phyloP scores from a whole-genome alignment of 1,140 invertebrate species.

The Drosophila simulans region DNA sequence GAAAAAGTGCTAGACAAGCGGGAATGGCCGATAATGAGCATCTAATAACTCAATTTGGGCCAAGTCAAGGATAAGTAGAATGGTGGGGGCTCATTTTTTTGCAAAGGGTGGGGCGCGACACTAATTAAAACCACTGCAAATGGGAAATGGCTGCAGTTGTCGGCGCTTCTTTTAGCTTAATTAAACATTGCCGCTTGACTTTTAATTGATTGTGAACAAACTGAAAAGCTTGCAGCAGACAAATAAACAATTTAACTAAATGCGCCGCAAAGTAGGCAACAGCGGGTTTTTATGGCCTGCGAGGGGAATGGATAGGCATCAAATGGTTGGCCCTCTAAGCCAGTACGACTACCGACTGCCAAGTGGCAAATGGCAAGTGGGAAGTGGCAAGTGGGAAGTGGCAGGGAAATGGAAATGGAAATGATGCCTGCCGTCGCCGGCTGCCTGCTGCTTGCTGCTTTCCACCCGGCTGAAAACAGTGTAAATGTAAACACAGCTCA shows the following conservation, averaged over 20 bases:
- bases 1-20: slow-evolving; percentile 10
- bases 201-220: slow-evolving; percentile 82
- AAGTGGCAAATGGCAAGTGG: slow-evolving; percentile 33
- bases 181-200: slow-evolving; percentile 79
- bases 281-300: slow-evolving; percentile 50
- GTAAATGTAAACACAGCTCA: slow-evolving; percentile 78
- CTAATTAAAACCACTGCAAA: slow-evolving; percentile 71
- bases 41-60: slow-evolving; percentile 76
- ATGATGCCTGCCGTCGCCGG: slow-evolving; percentile 63
- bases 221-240: slow-evolving; percentile 62
- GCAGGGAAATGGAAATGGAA: slow-evolving; percentile 56
- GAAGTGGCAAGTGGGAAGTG: slow-evolving; percentile 50
- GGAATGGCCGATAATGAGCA: slow-evolving; percentile 69
- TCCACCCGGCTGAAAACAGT: slow-evolving; percentile 41
- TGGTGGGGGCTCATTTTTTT: background rate
- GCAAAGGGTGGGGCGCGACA: slow-evolving; percentile 24
- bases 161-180: slow-evolving; percentile 75
- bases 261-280: slow-evolving; percentile 79
- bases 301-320: slow-evolving; percentile 6
- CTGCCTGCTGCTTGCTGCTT: slow-evolving; percentile 10
- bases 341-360: slow-evolving; percentile 37
- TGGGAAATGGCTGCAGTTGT: slow-evolving; percentile 33
- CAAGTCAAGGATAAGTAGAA: slow-evolving; percentile 42
- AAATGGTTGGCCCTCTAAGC: slow-evolving; percentile 26
- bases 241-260: slow-evolving; percentile 83